Conservation (phyloP, 2,113 vertebrate genomes). For the Thalassoma bifasciatum region DNA sequence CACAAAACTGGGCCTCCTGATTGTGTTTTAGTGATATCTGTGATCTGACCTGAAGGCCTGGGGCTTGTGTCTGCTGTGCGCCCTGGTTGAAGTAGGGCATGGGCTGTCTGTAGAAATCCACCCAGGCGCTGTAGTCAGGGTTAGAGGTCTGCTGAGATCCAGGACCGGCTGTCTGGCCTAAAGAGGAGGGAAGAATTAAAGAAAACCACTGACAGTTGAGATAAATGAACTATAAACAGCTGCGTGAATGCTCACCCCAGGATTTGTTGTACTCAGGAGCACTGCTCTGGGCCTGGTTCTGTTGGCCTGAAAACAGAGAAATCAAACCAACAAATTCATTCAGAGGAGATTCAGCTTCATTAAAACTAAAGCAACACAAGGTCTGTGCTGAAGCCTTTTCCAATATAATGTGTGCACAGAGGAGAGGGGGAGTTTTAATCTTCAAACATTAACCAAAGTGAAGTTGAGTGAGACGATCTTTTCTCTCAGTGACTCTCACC, state of each 20-base stretch:
- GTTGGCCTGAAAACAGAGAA: conserved; percentile 86
- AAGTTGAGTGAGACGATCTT: background rate
- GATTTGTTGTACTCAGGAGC: conserved; percentile 94
- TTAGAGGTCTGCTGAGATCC: conserved; percentile 94
- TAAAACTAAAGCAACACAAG: too few species aligned
- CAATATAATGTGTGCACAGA: too few species aligned
- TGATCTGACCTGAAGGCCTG: conserved; percentile 90
- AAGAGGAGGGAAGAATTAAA: background rate
- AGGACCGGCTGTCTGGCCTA: conserved; percentile 90
- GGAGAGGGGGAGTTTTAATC: background rate
- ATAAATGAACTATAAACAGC: background rate
- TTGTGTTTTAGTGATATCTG: too few species aligned
- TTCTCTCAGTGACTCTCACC: conserved; percentile 66
- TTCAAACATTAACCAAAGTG: background rate
- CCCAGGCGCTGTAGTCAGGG: conserved; percentile 95
- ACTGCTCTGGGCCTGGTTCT: conserved; percentile 92
- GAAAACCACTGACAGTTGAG: background rate
- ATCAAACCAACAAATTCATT: background rate
- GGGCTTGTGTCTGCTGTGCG: conserved; percentile 92
- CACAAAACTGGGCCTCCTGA: too few species aligned
- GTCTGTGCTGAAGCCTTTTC: too few species aligned
- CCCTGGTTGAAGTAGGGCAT: conserved; percentile 96
- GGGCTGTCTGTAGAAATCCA: conserved; percentile 97
- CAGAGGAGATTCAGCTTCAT: background rate
- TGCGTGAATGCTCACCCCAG: conserved; percentile 85